Evolutionary conservation across 2,888 invertebrate genomes (phyloP).

Genomic region (Stomorhina lunata): DNA sequence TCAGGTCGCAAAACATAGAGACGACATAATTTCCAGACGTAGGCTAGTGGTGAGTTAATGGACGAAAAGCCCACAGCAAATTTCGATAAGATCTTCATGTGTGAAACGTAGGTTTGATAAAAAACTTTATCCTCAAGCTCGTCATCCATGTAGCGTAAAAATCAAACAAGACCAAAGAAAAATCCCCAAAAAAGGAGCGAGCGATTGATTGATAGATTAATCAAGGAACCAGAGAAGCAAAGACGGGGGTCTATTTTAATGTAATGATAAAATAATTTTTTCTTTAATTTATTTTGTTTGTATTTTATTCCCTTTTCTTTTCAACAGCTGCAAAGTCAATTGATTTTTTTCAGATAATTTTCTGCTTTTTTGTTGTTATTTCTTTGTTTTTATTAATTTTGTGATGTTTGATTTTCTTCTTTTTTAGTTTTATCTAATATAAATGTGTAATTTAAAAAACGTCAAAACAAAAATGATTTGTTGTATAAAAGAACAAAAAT

Average conservation of each 20-base stretch:
- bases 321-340: constrained; percentile 43
- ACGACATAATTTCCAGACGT: constrained; percentile 89
- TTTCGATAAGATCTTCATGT: constrained; percentile 91
- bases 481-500: constrained; percentile 7
- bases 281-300: constrained; percentile 13
- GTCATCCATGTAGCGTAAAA: constrained; percentile 87
- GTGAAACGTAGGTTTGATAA: constrained; percentile 92
- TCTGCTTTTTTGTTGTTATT: background rate
- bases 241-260: background rate
- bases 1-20: constrained; percentile 90
- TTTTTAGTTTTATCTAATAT: constrained; percentile 22
- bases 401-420: background rate
- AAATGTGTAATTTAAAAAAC: constrained; percentile 47
- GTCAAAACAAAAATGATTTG: constrained; percentile 36
- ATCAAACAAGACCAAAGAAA: constrained; percentile 33
- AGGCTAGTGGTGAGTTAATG: constrained; percentile 87
- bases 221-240: background rate
- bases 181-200: constrained; percentile 7
- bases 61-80: constrained; percentile 88
- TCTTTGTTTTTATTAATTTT: constrained; percentile 20
- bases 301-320: too few relatives aligned
- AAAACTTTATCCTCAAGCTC: constrained; percentile 93
- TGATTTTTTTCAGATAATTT: constrained; percentile 45
- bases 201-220: constrained; percentile 3
- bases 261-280: constrained; percentile 7